Conservation (phyloP, 2,888 invertebrate genomes). For the Cecidostiba fungosa region DNA sequence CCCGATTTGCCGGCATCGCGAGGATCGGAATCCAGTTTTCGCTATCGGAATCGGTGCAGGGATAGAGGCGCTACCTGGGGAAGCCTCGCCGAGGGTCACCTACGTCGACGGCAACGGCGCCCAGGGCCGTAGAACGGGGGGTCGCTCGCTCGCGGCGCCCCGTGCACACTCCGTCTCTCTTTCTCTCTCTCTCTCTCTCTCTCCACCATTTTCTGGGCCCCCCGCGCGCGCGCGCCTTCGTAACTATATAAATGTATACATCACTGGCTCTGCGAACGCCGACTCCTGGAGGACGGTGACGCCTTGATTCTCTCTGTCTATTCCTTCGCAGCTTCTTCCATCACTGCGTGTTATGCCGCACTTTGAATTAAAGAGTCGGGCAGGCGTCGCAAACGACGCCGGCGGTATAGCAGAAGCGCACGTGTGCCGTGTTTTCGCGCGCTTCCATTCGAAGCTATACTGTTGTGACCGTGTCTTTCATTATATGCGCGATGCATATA, state of each 20-base stretch:
- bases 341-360: no score
- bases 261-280: background rate
- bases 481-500: background rate
- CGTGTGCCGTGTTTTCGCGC: conserved; percentile 59
- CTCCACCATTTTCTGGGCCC: conserved; percentile 55
- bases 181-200: conserved; percentile 47
- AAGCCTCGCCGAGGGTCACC: conserved; percentile 29
- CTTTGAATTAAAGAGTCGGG: background rate
- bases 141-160: conserved; percentile 34
- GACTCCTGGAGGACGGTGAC: conserved; percentile 12
- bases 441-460: conserved; percentile 56
- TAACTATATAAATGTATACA: background rate
- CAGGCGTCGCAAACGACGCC: background rate
- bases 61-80: conserved; percentile 16
- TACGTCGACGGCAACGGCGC: conserved; percentile 21
- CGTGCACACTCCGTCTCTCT: conserved; percentile 36
- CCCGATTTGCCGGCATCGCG: background rate
- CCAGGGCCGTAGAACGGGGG: conserved; percentile 58
- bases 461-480: conserved; percentile 1
- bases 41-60: background rate
- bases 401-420: conserved; percentile 32
- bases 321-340: background rate
- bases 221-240: conserved; percentile 2
- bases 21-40: background rate
- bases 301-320: background rate